Evolutionary conservation across 53 echinoderm and acorn worm genomes (phyloP).

Genomic region (Paelopatides confundens): DNA sequence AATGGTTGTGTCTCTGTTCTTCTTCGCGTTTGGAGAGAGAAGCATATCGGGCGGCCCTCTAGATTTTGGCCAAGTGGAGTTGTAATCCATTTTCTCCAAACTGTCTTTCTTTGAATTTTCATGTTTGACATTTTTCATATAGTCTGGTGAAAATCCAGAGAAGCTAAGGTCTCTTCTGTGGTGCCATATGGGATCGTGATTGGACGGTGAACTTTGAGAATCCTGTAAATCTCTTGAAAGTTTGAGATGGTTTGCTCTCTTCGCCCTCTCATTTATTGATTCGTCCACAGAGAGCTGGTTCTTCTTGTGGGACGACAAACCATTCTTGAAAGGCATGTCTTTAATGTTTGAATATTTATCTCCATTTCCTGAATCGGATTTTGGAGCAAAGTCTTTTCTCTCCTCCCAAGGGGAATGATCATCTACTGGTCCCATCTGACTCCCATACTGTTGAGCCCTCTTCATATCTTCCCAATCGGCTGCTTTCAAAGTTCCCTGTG

Average conservation of each 20-base stretch:
- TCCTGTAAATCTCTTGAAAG: constrained; percentile 43
- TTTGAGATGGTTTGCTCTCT: constrained; percentile 26
- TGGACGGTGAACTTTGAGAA: neutral
- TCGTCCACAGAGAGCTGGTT: constrained; percentile 4
- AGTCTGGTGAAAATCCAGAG: neutral
- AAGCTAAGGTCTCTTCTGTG: constrained; percentile 50
- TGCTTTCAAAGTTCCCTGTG: constrained; percentile 51
- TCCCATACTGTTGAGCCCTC: constrained; percentile 42
- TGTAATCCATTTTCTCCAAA: constrained; percentile 33
- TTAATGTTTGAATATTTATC: constrained; percentile 1
- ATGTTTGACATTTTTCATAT: neutral
- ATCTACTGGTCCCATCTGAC: constrained; percentile 32
- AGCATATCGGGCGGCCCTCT: constrained; percentile 80
- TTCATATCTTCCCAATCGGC: constrained; percentile 63
- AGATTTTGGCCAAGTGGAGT: constrained; percentile 95
- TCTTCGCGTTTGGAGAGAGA: constrained; percentile 52
- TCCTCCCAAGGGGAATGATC: constrained; percentile 41
- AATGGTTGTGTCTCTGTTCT: constrained; percentile 77
- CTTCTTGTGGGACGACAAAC: neutral
- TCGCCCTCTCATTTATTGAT: neutral
- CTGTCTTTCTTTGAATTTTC: neutral
- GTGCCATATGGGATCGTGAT: constrained; percentile 39
- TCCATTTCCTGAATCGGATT: neutral
- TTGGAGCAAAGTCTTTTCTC: neutral
- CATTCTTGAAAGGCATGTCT: neutral